Conservation (phyloP, 1,140 invertebrate species). For the Rhagoletis zephyria region DNA sequence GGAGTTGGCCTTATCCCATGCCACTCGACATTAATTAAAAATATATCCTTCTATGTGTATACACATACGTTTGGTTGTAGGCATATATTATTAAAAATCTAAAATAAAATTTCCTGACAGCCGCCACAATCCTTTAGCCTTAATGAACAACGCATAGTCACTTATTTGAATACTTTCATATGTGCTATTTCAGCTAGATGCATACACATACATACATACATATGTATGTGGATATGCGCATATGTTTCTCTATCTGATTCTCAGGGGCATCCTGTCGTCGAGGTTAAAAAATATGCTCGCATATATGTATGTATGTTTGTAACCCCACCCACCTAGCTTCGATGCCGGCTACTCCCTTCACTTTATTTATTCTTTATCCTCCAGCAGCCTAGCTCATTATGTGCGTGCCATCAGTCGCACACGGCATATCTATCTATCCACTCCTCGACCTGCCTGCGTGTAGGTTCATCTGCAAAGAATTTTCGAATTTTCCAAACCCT, state of each 20-base stretch:
- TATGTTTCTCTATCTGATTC: constrained; percentile 58
- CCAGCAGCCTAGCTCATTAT: constrained; percentile 33
- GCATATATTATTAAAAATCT: constrained; percentile 71
- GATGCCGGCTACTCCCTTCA: neutral
- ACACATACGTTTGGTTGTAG: neutral
- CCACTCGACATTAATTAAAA: constrained; percentile 69
- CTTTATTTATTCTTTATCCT: constrained; percentile 37
- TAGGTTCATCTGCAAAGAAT: constrained; percentile 67
- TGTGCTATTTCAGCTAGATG: neutral
- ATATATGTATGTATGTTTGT: neutral
- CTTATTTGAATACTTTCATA: constrained; percentile 37
- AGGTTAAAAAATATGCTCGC: constrained; percentile 65
- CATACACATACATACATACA: constrained; percentile 8
- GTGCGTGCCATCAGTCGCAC: constrained; percentile 28
- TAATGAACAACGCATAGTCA: constrained; percentile 22
- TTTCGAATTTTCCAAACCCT: constrained; percentile 72
- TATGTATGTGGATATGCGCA: constrained; percentile 53
- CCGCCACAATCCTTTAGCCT: neutral
- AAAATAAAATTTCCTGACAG: constrained; percentile 65
- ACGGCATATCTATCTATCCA: neutral
- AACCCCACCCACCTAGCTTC: neutral
- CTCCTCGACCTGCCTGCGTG: neutral
- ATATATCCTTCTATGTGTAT: constrained; percentile 58
- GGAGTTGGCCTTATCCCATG: neutral
- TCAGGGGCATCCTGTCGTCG: constrained; percentile 73